Percentiles rank a stretch among this genome's conserved stretches.
Conservation (phyloP, 2,113 vertebrate species). For the Peromyscus polionotus region DNA sequence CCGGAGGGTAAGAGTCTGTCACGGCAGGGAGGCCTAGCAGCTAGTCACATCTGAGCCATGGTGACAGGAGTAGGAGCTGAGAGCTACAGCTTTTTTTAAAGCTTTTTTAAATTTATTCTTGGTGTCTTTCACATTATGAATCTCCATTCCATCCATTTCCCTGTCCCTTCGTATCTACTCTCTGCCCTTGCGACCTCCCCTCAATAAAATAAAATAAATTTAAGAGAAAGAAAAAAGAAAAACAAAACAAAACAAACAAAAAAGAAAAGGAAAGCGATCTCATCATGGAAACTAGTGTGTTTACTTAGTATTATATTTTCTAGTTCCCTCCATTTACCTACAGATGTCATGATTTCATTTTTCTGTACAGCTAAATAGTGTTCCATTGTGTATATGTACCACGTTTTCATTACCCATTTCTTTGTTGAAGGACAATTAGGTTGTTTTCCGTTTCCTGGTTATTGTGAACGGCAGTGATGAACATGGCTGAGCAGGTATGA, state of each 20-base stretch:
- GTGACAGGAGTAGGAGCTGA: no score
- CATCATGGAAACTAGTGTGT: neutral
- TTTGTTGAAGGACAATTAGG: neutral
- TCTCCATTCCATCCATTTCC: no score
- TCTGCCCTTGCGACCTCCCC: neutral
- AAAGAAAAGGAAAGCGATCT: neutral
- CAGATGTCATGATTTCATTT: neutral
- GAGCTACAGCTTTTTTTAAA: no score
- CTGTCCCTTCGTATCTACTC: neutral
- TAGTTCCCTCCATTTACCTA: neutral
- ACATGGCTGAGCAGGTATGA: neutral
- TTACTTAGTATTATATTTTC: neutral
- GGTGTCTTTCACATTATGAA: no score
- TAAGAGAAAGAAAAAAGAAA: neutral
- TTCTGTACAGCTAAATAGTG: neutral
- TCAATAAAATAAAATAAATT: neutral
- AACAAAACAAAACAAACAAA: no score
- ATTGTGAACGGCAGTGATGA: neutral
- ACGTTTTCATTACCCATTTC: neutral
- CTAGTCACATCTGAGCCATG: no score
- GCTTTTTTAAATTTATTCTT: no score
- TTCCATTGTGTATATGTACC: neutral
- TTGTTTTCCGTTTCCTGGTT: neutral
- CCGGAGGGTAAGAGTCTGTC: no score
- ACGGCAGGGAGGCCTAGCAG: no score